Conservation (phyloP, 2,888 invertebrate genomes). For the Pogonocherus hispidulus region DNA sequence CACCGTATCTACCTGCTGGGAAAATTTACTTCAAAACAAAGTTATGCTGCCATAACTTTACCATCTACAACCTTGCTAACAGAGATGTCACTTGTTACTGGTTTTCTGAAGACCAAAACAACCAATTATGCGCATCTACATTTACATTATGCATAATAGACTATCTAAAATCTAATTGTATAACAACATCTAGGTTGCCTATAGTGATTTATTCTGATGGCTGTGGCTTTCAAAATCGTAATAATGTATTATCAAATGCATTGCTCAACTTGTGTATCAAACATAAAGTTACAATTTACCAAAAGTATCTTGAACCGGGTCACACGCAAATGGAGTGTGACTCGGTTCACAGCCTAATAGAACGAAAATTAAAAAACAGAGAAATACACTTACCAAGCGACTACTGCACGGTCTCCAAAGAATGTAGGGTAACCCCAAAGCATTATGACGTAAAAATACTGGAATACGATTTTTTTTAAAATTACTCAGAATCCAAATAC, state of each 20-base stretch:
- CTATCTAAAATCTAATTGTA: constrained; percentile 1
- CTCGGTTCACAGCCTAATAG: constrained; percentile 21
- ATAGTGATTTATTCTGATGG: constrained; percentile 16
- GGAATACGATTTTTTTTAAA: constrained; percentile 17
- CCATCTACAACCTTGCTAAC: constrained; percentile 7
- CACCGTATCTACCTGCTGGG: constrained; percentile 17
- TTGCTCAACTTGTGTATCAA: constrained; percentile 22
- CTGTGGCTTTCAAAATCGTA: constrained; percentile 20
- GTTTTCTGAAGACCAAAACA: constrained; percentile 21
- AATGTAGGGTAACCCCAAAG: constrained; percentile 18
- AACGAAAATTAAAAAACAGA: constrained; percentile 15
- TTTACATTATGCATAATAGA: constrained; percentile 8
- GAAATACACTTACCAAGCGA: constrained; percentile 23
- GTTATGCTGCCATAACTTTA: too few species aligned
- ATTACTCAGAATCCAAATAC: constrained; percentile 17
- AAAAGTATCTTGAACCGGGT: constrained; percentile 26
- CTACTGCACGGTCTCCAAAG: constrained; percentile 14
- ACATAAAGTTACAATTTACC: constrained; percentile 13
- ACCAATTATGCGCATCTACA: constrained; percentile 10
- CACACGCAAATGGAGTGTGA: constrained; percentile 23
- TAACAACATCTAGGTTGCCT: not conserved
- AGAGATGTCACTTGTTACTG: constrained; percentile 19
- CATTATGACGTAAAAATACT: constrained; percentile 22
- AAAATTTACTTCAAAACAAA: constrained; percentile 26
- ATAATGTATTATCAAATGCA: constrained; percentile 22